Evolutionary conservation across 1,140 invertebrate species (phyloP).

Genomic region (Panagrolaimus sp.): DNA sequence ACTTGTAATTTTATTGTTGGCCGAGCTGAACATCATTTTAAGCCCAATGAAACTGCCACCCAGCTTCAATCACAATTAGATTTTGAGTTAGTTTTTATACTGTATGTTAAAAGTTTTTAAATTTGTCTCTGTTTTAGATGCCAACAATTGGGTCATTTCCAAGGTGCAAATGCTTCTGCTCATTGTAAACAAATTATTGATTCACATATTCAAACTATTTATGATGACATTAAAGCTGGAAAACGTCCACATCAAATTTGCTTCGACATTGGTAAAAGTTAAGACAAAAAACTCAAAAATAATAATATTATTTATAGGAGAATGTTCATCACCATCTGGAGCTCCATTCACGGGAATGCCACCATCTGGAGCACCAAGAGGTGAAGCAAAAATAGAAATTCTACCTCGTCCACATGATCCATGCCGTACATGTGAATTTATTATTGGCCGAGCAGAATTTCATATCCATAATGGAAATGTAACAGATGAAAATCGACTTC

Average conservation of each 20-base stretch:
- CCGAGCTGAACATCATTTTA: slow-evolving; percentile 1
- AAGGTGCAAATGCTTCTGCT: background rate
- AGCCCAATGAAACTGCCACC: background rate
- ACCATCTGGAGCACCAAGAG: too few species aligned
- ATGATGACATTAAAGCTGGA: slow-evolving; percentile 7
- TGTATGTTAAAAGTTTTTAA: too few species aligned
- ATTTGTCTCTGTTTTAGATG: too few species aligned
- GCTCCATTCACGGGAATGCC: too few species aligned
- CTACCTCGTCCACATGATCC: background rate
- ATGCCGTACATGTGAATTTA: background rate
- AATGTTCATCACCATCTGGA: background rate
- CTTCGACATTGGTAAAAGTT: too few species aligned
- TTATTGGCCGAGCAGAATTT: background rate
- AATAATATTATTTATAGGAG: too few species aligned
- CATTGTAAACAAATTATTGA: background rate
- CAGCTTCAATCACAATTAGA: background rate
- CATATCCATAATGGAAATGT: background rate
- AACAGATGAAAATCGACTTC: background rate
- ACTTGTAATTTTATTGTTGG: slow-evolving; percentile 5
- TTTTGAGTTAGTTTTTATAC: background rate
- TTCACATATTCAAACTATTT: background rate
- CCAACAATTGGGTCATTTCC: background rate
- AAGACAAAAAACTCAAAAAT: too few species aligned
- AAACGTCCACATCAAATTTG: slow-evolving; percentile 4
- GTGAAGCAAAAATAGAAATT: background rate